Base-by-base conservation (phyloP, 35 echinoderm and acorn worm genomes). In the Diadema setosum region DNA sequence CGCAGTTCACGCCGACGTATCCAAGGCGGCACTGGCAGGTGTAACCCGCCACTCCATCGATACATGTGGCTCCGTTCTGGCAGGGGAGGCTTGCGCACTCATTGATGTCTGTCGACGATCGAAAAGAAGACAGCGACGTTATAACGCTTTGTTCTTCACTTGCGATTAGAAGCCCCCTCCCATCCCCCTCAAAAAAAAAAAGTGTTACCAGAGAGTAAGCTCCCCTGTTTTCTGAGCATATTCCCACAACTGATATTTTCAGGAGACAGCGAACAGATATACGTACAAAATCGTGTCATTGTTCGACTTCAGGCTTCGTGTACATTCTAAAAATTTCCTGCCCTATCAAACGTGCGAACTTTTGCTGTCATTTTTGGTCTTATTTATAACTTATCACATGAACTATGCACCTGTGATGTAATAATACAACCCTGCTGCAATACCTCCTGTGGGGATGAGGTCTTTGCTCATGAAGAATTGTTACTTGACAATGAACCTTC, bases 41-140 rank as follows among this genome's bases (percentile, higher is more conserved):
- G 39, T 87, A 92, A 2, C 41, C 29, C 46, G 75, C 58, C 2
- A 61, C 30, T 8, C 69, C 25, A 35, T 92, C 58, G 6, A 86
- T 65, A 87, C 90, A 92, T 15, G 55, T 29, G 39, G 70, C 90
- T 29, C 90, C 90, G 46, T 92, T 92, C 26, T 67, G 37, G 76
- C 90, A 92, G 16, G 90, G 90, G 41, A 80, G 65, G 64, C 90
- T 92, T 1, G 56, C 56, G 55, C 90, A 92, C 42, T 92, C 83
- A 39, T 92, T 86, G 21, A 46, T 63, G 49, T 92, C 90, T 86
- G 52, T 35, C 32, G 44, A 29, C 1, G 73, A 78, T 44, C 20
- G 35, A 73, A 67, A 67, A 29, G 12, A 67, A 1, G 25, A 18
- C 29, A 2, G 25, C 0, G 20, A 29, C 11, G 20, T 67, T 16